Base-by-base conservation (phyloP, 2,113 vertebrate genomes). In the Gymnarchus niloticus region DNA sequence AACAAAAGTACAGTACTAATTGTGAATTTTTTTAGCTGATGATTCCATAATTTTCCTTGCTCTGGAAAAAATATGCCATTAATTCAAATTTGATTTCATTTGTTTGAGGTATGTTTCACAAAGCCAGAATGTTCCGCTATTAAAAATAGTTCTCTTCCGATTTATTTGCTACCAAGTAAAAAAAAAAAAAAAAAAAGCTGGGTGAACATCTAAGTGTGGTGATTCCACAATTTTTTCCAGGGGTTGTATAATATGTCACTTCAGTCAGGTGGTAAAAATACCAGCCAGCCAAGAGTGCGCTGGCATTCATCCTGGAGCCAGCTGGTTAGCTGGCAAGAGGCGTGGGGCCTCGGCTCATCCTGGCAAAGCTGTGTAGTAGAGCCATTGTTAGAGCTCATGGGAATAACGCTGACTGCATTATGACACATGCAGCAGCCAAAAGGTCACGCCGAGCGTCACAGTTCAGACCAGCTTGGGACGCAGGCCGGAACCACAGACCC, bases 391-490 rank as follows among this genome's bases (percentile, higher is more conserved):
- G 21, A 14, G n/a, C 0, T 37, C 52, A 83, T 85, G 83, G 59
- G 77, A 87, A 87, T 78, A 54, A 87, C 54, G 86, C 56, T 37
- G 77, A 44, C 54, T 37, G 7, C 48, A 84, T 48, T 81, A 73
- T 81, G 83, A 25, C 56, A 87, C 77, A 87, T 82, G 83, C 73
- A 59, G 46, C 83, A n/a, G 77, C 48, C 83, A 14, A 44, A 82
- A 73, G 28, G 82, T 21, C 46, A 19, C 7, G 56, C 76, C 48
- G 56, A 46, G 76, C 48, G 54, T 54, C 28, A 87, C 21, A 46
- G 48, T 9, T 56, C 78, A 28, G 78, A 85, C n/a, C 86, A 37
- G 21, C 52, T 84, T 77, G 54, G 83, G 25, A n/a, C 51, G 56
- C 14, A 44, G 61, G 49, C 81, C 28, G 23, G 48, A 80, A 25